Percentiles rank a stretch among this genome's conserved stretches.
Evolutionary conservation across 1,140 invertebrate genomes (phyloP).

Genomic region (Oreohelix idahoensis): DNA sequence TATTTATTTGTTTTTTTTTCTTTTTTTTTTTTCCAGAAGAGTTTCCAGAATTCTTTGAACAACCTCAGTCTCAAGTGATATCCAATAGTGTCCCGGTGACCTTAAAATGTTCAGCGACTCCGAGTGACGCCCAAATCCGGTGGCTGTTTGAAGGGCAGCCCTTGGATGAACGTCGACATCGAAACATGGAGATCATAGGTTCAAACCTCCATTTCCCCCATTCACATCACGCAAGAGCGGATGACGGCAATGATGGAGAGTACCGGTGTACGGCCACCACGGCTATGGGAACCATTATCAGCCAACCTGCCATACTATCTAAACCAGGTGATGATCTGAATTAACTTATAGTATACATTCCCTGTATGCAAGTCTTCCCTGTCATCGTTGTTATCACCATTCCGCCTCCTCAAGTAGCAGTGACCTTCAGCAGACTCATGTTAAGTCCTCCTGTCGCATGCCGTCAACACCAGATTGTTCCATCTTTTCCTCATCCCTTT

Average conservation of each 20-base stretch:
- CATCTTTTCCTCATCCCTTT: no score
- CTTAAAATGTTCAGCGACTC: slow-evolving; percentile 23
- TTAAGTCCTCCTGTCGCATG: no score
- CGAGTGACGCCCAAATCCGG: slow-evolving; percentile 5
- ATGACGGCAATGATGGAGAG: slow-evolving; percentile 25
- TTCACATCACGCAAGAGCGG: neutral
- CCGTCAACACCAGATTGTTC: no score
- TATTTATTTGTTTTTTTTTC: no score
- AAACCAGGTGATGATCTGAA: no score
- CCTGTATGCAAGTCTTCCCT: no score
- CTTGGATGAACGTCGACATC: slow-evolving; percentile 24
- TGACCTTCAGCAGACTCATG: no score
- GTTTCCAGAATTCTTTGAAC: slow-evolving; percentile 17
- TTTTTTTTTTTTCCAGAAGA: slow-evolving; percentile 4
- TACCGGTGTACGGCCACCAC: slow-evolving; percentile 43
- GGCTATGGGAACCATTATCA: slow-evolving; percentile 29
- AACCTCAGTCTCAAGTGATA: slow-evolving; percentile 32
- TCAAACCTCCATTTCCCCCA: slow-evolving; percentile 26
- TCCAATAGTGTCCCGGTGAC: slow-evolving; percentile 27
- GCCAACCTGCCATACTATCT: slow-evolving; percentile 36
- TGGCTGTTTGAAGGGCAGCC: slow-evolving; percentile 42
- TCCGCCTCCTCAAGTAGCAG: no score
- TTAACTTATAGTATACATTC: no score
- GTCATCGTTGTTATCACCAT: no score
- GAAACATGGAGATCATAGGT: slow-evolving; percentile 6